Percentiles rank a stretch among this genome's conserved stretches.
Conservation (phyloP, 2,113 vertebrate genomes). For the Chloebia gouldiae region DNA sequence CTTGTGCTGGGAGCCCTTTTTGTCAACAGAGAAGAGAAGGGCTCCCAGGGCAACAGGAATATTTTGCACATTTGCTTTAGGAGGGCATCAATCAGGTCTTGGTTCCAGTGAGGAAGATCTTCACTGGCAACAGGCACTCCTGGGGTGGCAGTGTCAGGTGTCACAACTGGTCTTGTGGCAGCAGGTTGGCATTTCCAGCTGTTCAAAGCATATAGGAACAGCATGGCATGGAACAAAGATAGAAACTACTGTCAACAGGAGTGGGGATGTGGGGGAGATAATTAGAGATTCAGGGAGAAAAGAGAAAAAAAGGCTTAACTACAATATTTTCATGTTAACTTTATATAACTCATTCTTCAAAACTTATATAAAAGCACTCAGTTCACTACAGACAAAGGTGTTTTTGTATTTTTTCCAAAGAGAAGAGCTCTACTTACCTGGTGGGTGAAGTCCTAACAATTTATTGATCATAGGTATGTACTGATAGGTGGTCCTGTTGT, state of each 20-base stretch:
- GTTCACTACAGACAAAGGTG: not conserved
- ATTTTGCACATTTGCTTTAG: not conserved
- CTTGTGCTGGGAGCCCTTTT: not conserved
- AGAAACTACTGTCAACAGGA: not conserved
- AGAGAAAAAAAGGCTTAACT: not conserved
- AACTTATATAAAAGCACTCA: not conserved
- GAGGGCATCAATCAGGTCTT: not conserved
- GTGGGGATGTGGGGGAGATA: not conserved
- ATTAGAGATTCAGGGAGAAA: not conserved
- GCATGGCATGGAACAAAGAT: not conserved
- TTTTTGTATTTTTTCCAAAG: not conserved
- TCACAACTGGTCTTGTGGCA: not conserved
- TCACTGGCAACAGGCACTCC: not conserved
- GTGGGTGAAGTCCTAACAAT: not conserved
- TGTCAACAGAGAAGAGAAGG: not conserved
- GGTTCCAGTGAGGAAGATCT: not conserved
- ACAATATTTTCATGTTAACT: slow-evolving; percentile 8
- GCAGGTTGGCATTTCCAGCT: not conserved
- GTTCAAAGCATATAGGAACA: not conserved
- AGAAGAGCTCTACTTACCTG: not conserved
- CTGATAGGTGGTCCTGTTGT: not conserved
- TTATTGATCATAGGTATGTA: not conserved
- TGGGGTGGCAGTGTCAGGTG: not conserved
- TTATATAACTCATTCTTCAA: not conserved
- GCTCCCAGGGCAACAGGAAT: not conserved